phyloP scores from a whole-genome alignment of 2,797 vertebrate genomes.

The Pipistrellus pipistrellus region DNA sequence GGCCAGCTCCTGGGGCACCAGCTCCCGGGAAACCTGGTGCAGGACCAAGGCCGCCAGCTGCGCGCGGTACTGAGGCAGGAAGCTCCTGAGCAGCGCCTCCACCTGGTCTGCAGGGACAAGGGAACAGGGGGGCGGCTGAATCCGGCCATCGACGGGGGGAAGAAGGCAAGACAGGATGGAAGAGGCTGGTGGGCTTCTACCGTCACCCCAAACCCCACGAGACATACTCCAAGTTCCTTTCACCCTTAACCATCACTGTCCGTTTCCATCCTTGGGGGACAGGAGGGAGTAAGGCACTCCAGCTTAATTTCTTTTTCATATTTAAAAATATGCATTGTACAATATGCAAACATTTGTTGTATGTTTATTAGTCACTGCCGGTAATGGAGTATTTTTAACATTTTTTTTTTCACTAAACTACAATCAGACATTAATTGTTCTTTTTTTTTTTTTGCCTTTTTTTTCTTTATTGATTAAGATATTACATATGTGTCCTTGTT shows the following conservation, averaged over 20 bases:
- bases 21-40: constrained; percentile 64
- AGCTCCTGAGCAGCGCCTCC: constrained; percentile 57
- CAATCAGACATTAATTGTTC: not conserved
- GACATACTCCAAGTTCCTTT: not conserved
- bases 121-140: not conserved
- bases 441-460: not conserved
- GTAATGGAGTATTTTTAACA: not conserved
- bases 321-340: not conserved
- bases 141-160: not conserved
- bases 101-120: constrained; percentile 67
- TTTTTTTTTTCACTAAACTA: not conserved
- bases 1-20: constrained; percentile 42
- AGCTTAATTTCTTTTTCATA: not conserved
- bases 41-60: constrained; percentile 74
- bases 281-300: not conserved
- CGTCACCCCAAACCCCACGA: not conserved
- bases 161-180: not conserved
- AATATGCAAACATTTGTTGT: not conserved
- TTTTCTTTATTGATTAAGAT: too few relatives aligned
- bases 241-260: not conserved
- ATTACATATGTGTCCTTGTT: too few relatives aligned
- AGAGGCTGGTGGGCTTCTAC: not conserved
- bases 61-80: constrained; percentile 74
- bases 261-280: not conserved
- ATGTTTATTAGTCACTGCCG: constrained; percentile 14